Evolutionary conservation across 2,888 invertebrate species (phyloP).

Genomic region (Cotesia congregata): DNA sequence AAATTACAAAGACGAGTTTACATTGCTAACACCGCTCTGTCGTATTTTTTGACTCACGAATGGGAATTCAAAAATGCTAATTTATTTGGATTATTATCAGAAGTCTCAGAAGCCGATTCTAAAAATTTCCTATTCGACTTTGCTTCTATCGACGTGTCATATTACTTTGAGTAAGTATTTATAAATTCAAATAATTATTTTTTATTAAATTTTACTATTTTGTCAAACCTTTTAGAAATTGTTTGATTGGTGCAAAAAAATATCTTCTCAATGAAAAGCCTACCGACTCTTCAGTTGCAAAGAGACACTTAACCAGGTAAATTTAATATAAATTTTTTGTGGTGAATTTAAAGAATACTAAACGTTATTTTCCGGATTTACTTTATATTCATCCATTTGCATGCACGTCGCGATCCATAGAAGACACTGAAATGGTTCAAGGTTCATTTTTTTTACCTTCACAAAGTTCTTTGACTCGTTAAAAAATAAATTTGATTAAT

Average conservation of each 20-base stretch:
- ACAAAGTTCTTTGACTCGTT: too few species aligned
- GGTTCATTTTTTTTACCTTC: too few species aligned
- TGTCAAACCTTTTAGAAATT: constrained; percentile 61
- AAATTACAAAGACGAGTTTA: constrained; percentile 87
- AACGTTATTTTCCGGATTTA: too few species aligned
- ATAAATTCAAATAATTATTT: constrained; percentile 30
- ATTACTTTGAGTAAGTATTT: constrained; percentile 69
- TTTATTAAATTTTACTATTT: constrained; percentile 54
- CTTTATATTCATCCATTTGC: too few species aligned
- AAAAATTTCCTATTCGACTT: constrained; percentile 76
- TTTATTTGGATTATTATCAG: constrained; percentile 72
- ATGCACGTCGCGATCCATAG: too few species aligned
- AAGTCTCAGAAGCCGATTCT: constrained; percentile 71
- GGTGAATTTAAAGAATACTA: too few species aligned
- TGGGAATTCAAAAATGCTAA: constrained; percentile 84
- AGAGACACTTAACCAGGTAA: constrained; percentile 72
- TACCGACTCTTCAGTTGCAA: constrained; percentile 73
- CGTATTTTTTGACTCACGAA: constrained; percentile 81
- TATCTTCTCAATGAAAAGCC: constrained; percentile 80
- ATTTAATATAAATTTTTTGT: neutral
- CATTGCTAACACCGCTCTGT: constrained; percentile 79
- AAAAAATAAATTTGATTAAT: too few species aligned
- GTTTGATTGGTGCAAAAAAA: constrained; percentile 76
- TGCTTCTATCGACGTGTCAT: constrained; percentile 72
- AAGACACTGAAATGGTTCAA: too few species aligned